A percentile compares a stretch with the other conserved stretches of the same genome.
Evolutionary conservation across 2,888 invertebrate genomes (phyloP).

Genomic region (Busseola fusca): DNA sequence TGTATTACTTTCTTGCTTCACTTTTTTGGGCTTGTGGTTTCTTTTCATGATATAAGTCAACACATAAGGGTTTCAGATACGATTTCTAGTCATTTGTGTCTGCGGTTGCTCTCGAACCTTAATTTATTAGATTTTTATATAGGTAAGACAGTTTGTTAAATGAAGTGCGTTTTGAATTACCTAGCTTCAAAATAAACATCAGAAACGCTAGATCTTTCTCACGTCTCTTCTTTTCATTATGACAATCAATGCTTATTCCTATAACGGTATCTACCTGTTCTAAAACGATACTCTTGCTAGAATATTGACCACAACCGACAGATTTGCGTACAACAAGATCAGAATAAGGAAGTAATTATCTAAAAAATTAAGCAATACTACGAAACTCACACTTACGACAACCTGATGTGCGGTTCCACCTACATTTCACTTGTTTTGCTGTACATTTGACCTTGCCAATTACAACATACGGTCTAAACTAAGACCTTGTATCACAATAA

Average conservation of each 20-base stretch:
- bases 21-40: constrained; percentile 14
- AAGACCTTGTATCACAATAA: constrained; percentile 20
- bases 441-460: constrained; percentile 29
- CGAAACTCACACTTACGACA: not conserved
- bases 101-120: not conserved
- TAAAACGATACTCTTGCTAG: too few relatives aligned
- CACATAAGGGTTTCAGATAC: not conserved
- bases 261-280: not conserved
- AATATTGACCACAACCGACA: not conserved
- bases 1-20: constrained; percentile 5
- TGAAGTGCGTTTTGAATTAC: not conserved
- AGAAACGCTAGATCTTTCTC: not conserved
- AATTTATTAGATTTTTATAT: not conserved
- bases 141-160: too few relatives aligned
- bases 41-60: not conserved
- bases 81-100: constrained; percentile 4
- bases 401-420: not conserved
- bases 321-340: not conserved
- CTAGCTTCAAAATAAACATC: not conserved
- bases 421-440: not conserved
- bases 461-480: constrained; percentile 26
- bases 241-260: not conserved
- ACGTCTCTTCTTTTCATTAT: too few relatives aligned
- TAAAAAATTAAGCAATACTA: not conserved
- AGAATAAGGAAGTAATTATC: not conserved